phyloP scores from a whole-genome alignment of 2,113 vertebrate genomes.

The Pimephales promelas region DNA sequence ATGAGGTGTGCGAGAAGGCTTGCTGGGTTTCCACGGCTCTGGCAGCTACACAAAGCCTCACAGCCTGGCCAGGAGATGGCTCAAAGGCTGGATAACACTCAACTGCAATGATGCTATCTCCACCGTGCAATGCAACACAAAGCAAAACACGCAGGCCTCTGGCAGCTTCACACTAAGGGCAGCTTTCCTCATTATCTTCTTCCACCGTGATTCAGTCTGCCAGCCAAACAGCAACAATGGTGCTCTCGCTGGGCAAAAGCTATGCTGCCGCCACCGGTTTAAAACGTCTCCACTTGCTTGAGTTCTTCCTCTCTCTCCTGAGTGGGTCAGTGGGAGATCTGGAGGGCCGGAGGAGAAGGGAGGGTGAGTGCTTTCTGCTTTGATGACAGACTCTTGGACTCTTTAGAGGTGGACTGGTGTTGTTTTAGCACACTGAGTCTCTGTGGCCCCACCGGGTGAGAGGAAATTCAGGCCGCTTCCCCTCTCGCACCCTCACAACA shows the following conservation, averaged over 20 bases:
- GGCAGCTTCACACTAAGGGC: constrained; percentile 41
- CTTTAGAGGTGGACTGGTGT: constrained; percentile 44
- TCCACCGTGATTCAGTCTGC: constrained; percentile 30
- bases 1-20: constrained; percentile 40
- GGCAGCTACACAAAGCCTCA: constrained; percentile 49
- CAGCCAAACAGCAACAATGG: constrained; percentile 39
- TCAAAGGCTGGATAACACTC: constrained; percentile 59
- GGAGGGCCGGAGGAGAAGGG: background rate
- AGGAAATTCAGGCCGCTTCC: constrained; percentile 19
- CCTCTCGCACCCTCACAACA: background rate
- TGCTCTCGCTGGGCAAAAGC: constrained; percentile 28
- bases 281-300: constrained; percentile 32
- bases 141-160: constrained; percentile 46
- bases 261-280: background rate
- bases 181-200: constrained; percentile 53
- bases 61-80: constrained; percentile 59
- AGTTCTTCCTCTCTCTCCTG: constrained; percentile 21
- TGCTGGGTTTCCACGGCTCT: constrained; percentile 39
- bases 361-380: constrained; percentile 47
- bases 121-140: constrained; percentile 58
- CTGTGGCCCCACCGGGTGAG: constrained; percentile 13
- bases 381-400: constrained; percentile 55
- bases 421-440: constrained; percentile 41
- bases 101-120: constrained; percentile 65
- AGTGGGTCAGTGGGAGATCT: constrained; percentile 42